phyloP scores from a whole-genome alignment of 2,888 invertebrate species.

The Lymantria dispar region DNA sequence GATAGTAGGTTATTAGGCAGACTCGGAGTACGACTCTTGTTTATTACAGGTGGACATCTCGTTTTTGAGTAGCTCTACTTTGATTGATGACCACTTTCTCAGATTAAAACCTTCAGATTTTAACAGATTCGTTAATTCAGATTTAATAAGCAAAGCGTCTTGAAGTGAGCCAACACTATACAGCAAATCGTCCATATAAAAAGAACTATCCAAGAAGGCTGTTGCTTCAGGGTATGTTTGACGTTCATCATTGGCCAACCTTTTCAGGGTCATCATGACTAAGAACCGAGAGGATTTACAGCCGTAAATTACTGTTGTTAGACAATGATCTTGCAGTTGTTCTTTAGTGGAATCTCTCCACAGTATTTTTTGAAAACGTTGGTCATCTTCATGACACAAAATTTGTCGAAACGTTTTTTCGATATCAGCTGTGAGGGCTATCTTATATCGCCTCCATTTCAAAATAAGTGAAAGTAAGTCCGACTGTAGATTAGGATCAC shows the following conservation, averaged over 20 bases:
- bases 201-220: neutral
- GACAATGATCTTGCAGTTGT: neutral
- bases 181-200: neutral
- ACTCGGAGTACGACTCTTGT: constrained; percentile 11
- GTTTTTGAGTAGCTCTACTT: neutral
- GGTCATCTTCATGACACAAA: constrained; percentile 6
- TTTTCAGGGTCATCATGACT: neutral
- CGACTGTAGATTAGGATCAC: constrained; percentile 16
- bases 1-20: constrained; percentile 19
- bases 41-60: no score
- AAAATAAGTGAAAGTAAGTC: constrained; percentile 14
- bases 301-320: neutral
- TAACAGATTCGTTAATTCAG: neutral
- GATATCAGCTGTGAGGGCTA: constrained; percentile 13
- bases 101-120: neutral
- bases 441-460: constrained; percentile 12
- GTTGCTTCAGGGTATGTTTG: neutral
- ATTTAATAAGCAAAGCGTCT: neutral
- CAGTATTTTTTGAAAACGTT: neutral
- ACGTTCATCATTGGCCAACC: neutral
- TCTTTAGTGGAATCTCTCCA: neutral
- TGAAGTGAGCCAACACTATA: neutral
- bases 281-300: neutral
- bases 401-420: constrained; percentile 19
- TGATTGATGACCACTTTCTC: neutral